Evolutionary conservation across 2,113 vertebrate genomes (phyloP), one percentile per base, ranked within the genome.

Genomic region (Hippocampus abdominalis): DNA sequence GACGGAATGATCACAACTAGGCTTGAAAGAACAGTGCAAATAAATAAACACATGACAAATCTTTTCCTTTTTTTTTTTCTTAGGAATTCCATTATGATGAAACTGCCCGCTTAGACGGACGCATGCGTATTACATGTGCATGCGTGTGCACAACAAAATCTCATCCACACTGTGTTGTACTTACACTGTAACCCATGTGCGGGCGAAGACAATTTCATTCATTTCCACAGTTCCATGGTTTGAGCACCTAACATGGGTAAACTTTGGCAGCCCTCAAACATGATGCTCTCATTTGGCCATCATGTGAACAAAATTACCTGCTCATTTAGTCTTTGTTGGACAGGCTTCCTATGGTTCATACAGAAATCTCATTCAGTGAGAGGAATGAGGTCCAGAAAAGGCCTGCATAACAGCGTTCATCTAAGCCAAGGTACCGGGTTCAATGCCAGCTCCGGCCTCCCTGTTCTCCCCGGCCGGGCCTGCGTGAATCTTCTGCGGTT

Each of bases 251-350:
- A 77, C 66, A 69, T 78, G 53, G 49, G 60, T 68, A 73, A 79
- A 78, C 76, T 77, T 78, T 84, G 81, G 85, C 80, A 80, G 72
- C 74, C 36, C 75, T 75, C 67, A 75, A 73, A 73, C 69, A 73
- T 32, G 21, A 72, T 56, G 78, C 68, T 83, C 60, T 79, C 71
- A 83, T 84, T 88, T 83, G 75, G 69, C 66, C 21, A 64, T 44
- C 71, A 4, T 77, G 82, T 83, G 84, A 90, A 88, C 75, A 81
- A 84, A 84, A 87, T 88, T 85, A 87, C 76, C 79, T 83, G 75
- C 82, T 85, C 72, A 76, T 81, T 87, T 77, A 78, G 81, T 81
- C 75, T 66, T 84, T 76, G 72, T 75, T 86, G 80, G 80, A 81
- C 74, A 80, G 81, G 54, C 74, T 16, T 46, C 67, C 73, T 70